Percentiles rank a stretch among this genome's conserved stretches.
phyloP scores from a whole-genome alignment of 2,113 vertebrate genomes.

The Glaucomys volans region DNA sequence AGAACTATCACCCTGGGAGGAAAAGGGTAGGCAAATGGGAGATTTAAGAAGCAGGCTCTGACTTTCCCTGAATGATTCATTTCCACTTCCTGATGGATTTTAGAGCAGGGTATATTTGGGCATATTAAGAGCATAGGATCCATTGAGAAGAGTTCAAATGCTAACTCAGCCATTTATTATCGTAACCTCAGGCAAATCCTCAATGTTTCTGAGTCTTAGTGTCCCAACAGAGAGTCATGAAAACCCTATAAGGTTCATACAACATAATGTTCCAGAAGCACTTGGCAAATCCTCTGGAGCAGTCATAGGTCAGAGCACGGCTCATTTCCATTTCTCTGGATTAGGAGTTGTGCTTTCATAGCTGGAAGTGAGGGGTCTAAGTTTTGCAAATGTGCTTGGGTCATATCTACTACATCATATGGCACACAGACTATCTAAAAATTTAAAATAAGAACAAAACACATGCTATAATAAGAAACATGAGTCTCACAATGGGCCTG shows the following conservation, averaged over 20 bases:
- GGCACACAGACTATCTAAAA: not conserved
- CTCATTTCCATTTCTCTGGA: not conserved
- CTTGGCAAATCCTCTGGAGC: not conserved
- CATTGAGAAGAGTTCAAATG: not conserved
- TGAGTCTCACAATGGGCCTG: not conserved
- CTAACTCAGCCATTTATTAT: not conserved
- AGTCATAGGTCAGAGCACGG: not conserved
- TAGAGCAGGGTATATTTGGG: not conserved
- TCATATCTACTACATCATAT: not conserved
- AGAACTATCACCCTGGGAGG: not conserved
- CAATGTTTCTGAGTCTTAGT: not conserved
- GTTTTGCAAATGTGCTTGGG: not conserved
- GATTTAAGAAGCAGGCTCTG: not conserved
- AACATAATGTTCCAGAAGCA: not conserved
- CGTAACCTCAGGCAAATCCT: not conserved
- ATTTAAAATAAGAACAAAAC: not conserved
- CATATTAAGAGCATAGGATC: not conserved
- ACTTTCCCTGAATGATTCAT: not conserved
- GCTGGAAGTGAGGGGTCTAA: not conserved
- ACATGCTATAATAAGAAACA: not conserved
- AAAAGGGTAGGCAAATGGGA: not conserved
- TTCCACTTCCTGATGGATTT: not conserved
- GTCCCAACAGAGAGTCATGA: not conserved
- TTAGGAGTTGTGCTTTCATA: not conserved
- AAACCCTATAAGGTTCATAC: not conserved